phyloP scores from a whole-genome alignment of 2,797 vertebrate species.

The Mionectes olivaceus region DNA sequence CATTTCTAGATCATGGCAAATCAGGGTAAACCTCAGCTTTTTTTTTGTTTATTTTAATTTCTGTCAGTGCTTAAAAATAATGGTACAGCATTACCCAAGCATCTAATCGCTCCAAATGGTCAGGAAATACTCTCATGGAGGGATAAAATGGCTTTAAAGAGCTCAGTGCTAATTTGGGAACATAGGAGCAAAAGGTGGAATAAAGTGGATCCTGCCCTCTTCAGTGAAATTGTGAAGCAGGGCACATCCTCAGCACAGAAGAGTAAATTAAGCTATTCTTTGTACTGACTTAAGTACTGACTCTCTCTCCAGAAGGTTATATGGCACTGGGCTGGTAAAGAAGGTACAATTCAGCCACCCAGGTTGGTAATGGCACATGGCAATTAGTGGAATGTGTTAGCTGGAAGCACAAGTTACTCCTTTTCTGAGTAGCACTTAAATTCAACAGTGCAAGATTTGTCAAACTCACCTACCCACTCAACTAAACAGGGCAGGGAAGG shows the following conservation, averaged over 20 bases:
- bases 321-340: not conserved
- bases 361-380: not conserved
- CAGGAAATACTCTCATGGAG: not conserved
- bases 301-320: not conserved
- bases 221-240: not conserved
- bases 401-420: not conserved
- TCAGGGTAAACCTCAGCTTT: not conserved
- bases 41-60: not conserved
- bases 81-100: not conserved
- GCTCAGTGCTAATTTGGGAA: not conserved
- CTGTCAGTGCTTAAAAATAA: not conserved
- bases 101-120: not conserved
- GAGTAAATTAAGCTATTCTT: not conserved
- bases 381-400: not conserved
- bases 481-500: not conserved
- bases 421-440: not conserved
- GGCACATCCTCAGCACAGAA: not conserved
- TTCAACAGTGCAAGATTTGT: not conserved
- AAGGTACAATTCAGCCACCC: not conserved
- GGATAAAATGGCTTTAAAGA: not conserved
- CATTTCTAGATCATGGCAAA: slow-evolving; percentile 31
- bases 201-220: not conserved
- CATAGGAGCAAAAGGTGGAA: not conserved
- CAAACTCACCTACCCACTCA: not conserved
- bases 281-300: not conserved